phyloP scores from a whole-genome alignment of 1,140 invertebrate species.

The Nasonia vitripennis region DNA sequence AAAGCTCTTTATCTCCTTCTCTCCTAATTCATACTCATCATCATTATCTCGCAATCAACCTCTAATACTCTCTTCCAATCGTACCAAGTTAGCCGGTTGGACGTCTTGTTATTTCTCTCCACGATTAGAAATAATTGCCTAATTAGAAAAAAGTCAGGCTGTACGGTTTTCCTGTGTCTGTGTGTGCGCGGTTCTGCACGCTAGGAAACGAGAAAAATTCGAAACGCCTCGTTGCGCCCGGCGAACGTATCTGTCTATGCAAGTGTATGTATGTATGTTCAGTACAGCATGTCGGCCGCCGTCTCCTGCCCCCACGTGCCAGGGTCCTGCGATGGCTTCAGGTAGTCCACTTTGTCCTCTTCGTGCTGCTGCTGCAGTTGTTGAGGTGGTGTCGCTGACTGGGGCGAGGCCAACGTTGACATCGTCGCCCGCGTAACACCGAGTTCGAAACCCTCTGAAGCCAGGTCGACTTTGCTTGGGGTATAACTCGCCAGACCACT shows the following conservation, averaged over 20 bases:
- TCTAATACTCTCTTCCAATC: neutral
- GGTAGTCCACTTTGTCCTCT: constrained; percentile 70
- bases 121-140: neutral
- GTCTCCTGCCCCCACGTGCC: constrained; percentile 80
- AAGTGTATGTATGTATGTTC: neutral
- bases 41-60: neutral
- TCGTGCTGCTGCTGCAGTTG: constrained; percentile 41
- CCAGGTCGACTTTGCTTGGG: constrained; percentile 78
- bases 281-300: constrained; percentile 80
- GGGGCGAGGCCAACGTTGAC: constrained; percentile 56
- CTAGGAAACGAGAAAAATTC: constrained; percentile 9
- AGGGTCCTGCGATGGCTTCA: constrained; percentile 78
- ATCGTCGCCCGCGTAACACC: constrained; percentile 77
- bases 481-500: constrained; percentile 79
- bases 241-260: neutral
- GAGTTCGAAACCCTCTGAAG: constrained; percentile 78
- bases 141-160: constrained; percentile 2
- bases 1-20: neutral
- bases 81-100: neutral
- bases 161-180: neutral
- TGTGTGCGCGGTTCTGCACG: neutral
- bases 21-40: neutral
- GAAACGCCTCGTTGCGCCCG: constrained; percentile 25
- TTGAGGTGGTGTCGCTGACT: constrained; percentile 52
- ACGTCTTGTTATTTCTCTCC: constrained; percentile 15